Evolutionary conservation across 2,113 vertebrate species (phyloP), one percentile per base, ranked within the genome.

Genomic region (Sterna hirundo): DNA sequence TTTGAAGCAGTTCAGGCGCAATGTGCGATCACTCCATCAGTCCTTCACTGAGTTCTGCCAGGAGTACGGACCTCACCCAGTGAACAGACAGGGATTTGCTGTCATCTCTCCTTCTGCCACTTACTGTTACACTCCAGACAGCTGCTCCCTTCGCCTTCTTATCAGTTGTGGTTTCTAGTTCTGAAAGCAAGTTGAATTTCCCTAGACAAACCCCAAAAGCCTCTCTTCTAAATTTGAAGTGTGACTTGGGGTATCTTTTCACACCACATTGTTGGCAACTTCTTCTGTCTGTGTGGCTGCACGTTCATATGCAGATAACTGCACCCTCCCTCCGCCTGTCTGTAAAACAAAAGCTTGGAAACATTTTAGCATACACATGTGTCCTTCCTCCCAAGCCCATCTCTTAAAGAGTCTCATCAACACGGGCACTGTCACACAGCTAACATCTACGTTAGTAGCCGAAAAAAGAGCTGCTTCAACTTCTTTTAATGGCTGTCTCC

Each of bases 301-400:
- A 47, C 15, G 26, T 84, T 70, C 57, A n/a, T 38, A 46, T 5
- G 5, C 25, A 44, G 72, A 44, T 30, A 83, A 29, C 51, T 66
- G 27, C 60, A 86, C 7, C 12, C 36, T 83, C 14, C 16, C n/a
- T 42, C 38, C 83, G 19, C 61, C n/a, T 68, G 22, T 8, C 78
- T 75, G 36, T 52, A 75, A 58, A 82, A 61, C 9, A 62, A 58
- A 83, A 54, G n/a, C 23, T 54, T 76, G 82, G 25, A 47, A 78
- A 10, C 15, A 11, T 27, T 70, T 65, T 20, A 78, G 23, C 55
- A 10, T 16, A 57, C 1, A 1, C 0, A 15, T 4, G 13, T 32
- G 65, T 13, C 30, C 55, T 65, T 84, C 11, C 11, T 78, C 69
- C 34, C 30, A 36, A 11, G 7, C 21, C 61, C 51, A 44, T 11